A percentile compares a stretch with the other conserved stretches of the same genome.
Evolutionary conservation across 2,888 invertebrate genomes (phyloP).

Genomic region (Chymomyza caudatula): DNA sequence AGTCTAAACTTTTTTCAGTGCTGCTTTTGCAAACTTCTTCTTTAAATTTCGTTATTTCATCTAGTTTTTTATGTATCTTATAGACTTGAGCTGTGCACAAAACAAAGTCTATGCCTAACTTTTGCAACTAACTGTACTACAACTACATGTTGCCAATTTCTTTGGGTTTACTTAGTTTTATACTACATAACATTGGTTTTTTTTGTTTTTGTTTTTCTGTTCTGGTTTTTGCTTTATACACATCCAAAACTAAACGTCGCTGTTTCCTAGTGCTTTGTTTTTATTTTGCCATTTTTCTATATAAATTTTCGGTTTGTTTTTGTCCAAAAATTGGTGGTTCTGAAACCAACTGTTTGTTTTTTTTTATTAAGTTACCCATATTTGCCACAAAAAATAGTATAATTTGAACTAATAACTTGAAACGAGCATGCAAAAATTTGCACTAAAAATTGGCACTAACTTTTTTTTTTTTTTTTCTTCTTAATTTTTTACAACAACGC

Average conservation of each 20-base stretch:
- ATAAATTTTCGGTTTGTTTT: conserved; percentile 18
- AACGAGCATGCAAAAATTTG: conserved; percentile 60
- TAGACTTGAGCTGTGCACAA: neutral
- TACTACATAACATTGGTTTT: neutral
- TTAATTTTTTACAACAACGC: conserved; percentile 39
- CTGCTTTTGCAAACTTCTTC: conserved; percentile 34
- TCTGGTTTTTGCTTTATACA: conserved; percentile 13
- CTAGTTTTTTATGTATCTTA: conserved; percentile 1
- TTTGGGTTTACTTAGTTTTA: neutral
- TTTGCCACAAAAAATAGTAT: neutral
- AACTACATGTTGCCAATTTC: conserved; percentile 5
- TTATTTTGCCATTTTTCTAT: conserved; percentile 15
- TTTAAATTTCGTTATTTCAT: conserved; percentile 6
- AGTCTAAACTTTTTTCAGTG: conserved; percentile 43
- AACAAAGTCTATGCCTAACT: neutral
- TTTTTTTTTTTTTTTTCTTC: conserved; percentile 31
- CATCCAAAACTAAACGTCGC: conserved; percentile 53
- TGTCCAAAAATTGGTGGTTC: conserved; percentile 67
- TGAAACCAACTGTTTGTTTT: conserved; percentile 63
- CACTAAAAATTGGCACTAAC: conserved; percentile 72
- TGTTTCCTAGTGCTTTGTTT: conserved; percentile 27
- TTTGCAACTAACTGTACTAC: neutral
- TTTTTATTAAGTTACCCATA: conserved; percentile 8
- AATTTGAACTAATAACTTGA: conserved; percentile 32
- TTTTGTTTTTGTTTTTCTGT: neutral